Evolutionary conservation across 2,797 vertebrate species (phyloP).

Genomic region (Siniperca obscura): DNA sequence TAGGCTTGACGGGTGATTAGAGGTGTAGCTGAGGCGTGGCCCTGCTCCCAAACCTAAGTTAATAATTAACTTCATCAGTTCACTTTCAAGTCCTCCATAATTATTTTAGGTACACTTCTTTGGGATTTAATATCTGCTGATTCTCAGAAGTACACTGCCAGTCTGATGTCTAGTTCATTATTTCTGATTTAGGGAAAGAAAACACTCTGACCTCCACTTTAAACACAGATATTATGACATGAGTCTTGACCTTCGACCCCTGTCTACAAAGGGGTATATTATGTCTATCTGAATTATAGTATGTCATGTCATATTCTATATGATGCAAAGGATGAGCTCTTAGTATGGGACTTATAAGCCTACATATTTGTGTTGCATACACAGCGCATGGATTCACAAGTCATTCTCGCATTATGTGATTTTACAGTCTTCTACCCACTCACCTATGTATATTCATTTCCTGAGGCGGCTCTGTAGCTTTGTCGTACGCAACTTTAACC

Average conservation of each 20-base stretch:
- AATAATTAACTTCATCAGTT: not conserved
- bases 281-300: not conserved
- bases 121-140: slow-evolving; percentile 38
- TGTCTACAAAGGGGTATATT: not conserved
- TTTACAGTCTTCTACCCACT: slow-evolving; percentile 52
- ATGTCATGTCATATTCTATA: not conserved
- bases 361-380: not conserved
- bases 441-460: slow-evolving; percentile 99
- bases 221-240: not conserved
- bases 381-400: not conserved
- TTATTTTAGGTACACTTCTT: slow-evolving; percentile 44
- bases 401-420: not conserved
- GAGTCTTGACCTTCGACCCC: slow-evolving; percentile 43
- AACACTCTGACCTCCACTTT: not conserved
- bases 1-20: not conserved
- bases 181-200: slow-evolving; percentile 6
- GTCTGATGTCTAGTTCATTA: not conserved
- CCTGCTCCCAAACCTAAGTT: not conserved
- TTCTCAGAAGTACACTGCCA: not conserved
- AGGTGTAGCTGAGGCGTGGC: no score
- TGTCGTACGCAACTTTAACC: slow-evolving; percentile 97
- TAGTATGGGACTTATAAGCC: not conserved
- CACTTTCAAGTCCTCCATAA: slow-evolving; percentile 55
- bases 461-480: slow-evolving; percentile 95
- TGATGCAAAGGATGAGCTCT: not conserved